These are phyloP conservation scores for Catostylus mosaicus DNA, from an alignment of 30 jellyfish, hydroid and myxozoan species.

Conservation along the genomic window DNA sequence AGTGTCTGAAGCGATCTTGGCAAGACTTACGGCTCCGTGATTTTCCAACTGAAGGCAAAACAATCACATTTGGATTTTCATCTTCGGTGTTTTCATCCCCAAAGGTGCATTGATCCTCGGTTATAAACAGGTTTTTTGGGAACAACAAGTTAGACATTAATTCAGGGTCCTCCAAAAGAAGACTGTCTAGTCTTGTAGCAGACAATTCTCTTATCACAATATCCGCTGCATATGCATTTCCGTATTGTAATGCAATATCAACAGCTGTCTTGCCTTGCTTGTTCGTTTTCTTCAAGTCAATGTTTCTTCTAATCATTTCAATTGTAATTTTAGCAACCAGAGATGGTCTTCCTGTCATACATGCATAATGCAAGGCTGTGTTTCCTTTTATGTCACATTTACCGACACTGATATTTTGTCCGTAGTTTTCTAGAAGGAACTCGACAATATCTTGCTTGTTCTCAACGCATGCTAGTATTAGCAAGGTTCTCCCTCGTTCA, in stretches of 20 bases:
- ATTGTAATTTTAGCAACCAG: constrained; percentile 9
- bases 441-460: constrained; percentile 44
- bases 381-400: constrained; percentile 55
- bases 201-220: constrained; percentile 7
- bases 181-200: background rate
- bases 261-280: constrained; percentile 34
- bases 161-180: background rate
- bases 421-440: constrained; percentile 22
- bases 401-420: constrained; percentile 1
- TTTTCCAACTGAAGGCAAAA: background rate
- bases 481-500: constrained; percentile 37
- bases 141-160: background rate
- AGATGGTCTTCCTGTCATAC: constrained; percentile 45
- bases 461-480: constrained; percentile 46
- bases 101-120: background rate
- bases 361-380: constrained; percentile 77
- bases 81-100: background rate
- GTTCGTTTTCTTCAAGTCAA: background rate
- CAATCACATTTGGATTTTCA: background rate
- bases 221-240: constrained; percentile 15
- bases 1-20: background rate
- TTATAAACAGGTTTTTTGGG: background rate
- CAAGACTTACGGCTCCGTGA: background rate
- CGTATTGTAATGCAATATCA: constrained; percentile 6
- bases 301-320: background rate